These are phyloP conservation scores for Resseliella maxima DNA, from an alignment of 2,888 invertebrate species.

Conservation along the genomic window DNA sequence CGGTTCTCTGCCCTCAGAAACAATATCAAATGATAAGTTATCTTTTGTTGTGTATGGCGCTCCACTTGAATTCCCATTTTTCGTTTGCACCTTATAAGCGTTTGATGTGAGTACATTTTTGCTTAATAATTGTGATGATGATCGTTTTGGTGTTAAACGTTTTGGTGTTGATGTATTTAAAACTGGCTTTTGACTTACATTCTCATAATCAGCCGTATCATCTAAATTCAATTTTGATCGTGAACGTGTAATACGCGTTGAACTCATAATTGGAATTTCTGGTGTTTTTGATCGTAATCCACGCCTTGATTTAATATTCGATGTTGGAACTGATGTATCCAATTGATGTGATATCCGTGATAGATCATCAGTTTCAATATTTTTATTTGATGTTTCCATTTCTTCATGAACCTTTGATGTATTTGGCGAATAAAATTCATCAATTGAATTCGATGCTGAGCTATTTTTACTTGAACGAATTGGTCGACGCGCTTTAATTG, in stretches of 20 bases:
- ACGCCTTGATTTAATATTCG: neutral
- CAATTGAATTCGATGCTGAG: neutral
- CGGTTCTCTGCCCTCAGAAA: neutral
- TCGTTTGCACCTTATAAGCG: neutral
- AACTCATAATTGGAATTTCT: constrained; percentile 5
- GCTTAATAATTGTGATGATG: neutral
- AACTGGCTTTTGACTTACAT: neutral
- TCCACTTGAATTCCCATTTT: neutral
- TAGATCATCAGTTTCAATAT: neutral
- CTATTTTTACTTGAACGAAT: constrained; percentile 24
- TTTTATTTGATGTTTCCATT: neutral
- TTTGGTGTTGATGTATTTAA: constrained; percentile 23
- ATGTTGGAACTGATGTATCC: neutral
- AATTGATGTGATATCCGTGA: neutral
- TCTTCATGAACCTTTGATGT: constrained; percentile 27
- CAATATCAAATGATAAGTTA: neutral
- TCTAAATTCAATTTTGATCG: neutral
- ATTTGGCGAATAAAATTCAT: constrained; percentile 57
- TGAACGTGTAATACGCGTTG: constrained; percentile 27
- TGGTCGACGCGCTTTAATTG: neutral
- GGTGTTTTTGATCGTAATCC: neutral
- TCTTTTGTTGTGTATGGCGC: neutral
- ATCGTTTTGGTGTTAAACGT: neutral
- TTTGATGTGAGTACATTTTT: constrained; percentile 12
- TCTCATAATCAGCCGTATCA: neutral